These are phyloP conservation scores for Xestia xanthographa DNA, from an alignment of 2,888 invertebrate species.

Conservation along the genomic window DNA sequence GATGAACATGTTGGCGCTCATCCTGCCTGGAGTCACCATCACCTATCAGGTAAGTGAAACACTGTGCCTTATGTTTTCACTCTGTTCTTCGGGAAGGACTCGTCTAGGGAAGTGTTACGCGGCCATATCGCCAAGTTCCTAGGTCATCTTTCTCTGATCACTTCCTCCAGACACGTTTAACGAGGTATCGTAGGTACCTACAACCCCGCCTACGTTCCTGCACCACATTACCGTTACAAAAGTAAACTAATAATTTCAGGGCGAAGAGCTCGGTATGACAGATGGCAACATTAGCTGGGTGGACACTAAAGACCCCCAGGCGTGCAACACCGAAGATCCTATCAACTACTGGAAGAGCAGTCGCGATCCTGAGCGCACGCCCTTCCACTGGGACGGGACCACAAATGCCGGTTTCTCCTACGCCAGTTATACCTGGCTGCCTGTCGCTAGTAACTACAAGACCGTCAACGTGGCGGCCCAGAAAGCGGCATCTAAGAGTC, in stretches of 20 bases:
- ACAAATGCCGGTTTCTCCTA: conserved; percentile 88
- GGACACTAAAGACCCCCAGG: conserved; percentile 92
- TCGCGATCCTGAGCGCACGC: conserved; percentile 92
- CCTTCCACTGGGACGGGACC: conserved; percentile 91
- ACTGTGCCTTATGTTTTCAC: neutral
- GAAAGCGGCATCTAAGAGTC: conserved; percentile 82
- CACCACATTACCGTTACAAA: conserved; percentile 1
- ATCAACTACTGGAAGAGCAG: conserved; percentile 89
- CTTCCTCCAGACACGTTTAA: neutral
- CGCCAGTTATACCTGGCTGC: conserved; percentile 89
- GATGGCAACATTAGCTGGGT: conserved; percentile 91
- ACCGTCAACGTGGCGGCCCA: conserved; percentile 90
- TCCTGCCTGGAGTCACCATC: conserved; percentile 95
- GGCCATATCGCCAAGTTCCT: neutral
- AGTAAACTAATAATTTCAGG: conserved; percentile 84
- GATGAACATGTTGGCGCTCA: conserved; percentile 94
- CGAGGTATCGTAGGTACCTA: neutral
- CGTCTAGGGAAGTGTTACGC: neutral
- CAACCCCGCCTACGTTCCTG: neutral
- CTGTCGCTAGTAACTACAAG: conserved; percentile 91
- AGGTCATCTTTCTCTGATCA: neutral
- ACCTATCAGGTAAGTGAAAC: conserved; percentile 92
- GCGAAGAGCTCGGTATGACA: conserved; percentile 96
- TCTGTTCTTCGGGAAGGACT: neutral
- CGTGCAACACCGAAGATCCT: conserved; percentile 92